These are phyloP conservation scores for Lypha dubia DNA, from an alignment of 2,888 invertebrate species.

Conservation along the genomic window DNA sequence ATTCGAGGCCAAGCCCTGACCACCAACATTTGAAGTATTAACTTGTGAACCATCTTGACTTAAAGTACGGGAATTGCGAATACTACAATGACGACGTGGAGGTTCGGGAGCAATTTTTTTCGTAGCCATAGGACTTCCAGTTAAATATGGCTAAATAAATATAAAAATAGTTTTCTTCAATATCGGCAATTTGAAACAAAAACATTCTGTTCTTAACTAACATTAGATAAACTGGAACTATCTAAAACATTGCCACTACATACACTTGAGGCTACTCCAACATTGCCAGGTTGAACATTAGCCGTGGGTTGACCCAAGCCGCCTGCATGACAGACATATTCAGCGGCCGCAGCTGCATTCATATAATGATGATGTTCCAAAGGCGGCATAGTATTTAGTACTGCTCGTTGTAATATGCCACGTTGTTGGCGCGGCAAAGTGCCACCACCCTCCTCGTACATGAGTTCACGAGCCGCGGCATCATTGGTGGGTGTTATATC, in stretches of 20 bases:
- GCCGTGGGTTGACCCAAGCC: slow-evolving; percentile 74
- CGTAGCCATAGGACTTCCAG: slow-evolving; percentile 89
- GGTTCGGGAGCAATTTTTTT: slow-evolving; percentile 92
- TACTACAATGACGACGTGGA: slow-evolving; percentile 88
- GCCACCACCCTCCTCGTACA: slow-evolving; percentile 88
- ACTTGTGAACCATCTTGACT: slow-evolving; percentile 74
- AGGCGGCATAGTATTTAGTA: slow-evolving; percentile 82
- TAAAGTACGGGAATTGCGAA: slow-evolving; percentile 81
- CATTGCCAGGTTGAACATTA: slow-evolving; percentile 56
- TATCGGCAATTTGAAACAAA: not conserved
- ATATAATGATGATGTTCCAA: slow-evolving; percentile 82
- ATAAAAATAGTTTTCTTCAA: not conserved
- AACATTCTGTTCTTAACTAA: slow-evolving; percentile 65
- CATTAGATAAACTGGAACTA: slow-evolving; percentile 76
- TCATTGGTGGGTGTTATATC: slow-evolving; percentile 96
- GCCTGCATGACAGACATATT: slow-evolving; percentile 79
- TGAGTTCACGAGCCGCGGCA: slow-evolving; percentile 81
- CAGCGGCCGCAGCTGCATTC: slow-evolving; percentile 82
- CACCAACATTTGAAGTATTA: slow-evolving; percentile 72
- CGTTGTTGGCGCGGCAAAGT: slow-evolving; percentile 92
- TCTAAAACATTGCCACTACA: slow-evolving; percentile 71
- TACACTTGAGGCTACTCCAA: slow-evolving; percentile 43
- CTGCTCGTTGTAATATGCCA: slow-evolving; percentile 82
- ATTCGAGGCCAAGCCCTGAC: slow-evolving; percentile 73
- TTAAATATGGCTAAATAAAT: slow-evolving; percentile 84